Conservation (phyloP, 2,797 vertebrate genomes). For the Phalloptychus januarius region DNA sequence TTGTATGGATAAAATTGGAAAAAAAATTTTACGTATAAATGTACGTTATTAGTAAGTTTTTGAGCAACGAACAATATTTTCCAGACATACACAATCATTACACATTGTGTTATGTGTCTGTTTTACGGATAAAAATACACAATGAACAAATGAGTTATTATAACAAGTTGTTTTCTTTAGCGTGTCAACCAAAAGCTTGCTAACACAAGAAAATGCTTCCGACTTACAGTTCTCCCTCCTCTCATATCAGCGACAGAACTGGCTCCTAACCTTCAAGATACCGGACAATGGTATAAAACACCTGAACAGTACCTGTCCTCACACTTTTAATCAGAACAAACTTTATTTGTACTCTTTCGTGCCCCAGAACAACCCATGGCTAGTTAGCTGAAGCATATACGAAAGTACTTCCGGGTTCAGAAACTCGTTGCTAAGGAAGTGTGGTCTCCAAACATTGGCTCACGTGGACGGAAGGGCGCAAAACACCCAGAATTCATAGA, state of each 20-base stretch:
- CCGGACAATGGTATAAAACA: constrained; percentile 16
- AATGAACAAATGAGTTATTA: constrained; percentile 8
- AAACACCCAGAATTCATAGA: background rate
- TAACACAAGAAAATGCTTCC: constrained; percentile 45
- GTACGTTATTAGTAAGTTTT: constrained; percentile 28
- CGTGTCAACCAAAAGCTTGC: constrained; percentile 53
- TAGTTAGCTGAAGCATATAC: constrained; percentile 31
- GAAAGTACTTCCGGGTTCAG: constrained; percentile 80
- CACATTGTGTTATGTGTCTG: background rate
- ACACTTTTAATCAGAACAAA: constrained; percentile 14
- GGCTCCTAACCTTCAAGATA: background rate
- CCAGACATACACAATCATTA: background rate
- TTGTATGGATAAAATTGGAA: background rate
- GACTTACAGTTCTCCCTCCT: constrained; percentile 52
- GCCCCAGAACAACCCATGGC: constrained; percentile 31
- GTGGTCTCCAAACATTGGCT: constrained; percentile 29
- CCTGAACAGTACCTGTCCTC: background rate
- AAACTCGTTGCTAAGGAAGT: constrained; percentile 77
- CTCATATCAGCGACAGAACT: constrained; percentile 18
- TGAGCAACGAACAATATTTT: constrained; percentile 2
- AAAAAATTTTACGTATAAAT: background rate
- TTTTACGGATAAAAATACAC: background rate
- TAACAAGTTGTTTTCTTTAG: constrained; percentile 52
- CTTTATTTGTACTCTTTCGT: constrained; percentile 47
- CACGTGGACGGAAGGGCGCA: constrained; percentile 45